phyloP scores from a whole-genome alignment of 2,797 vertebrate genomes.

The Scleropages formosus region DNA sequence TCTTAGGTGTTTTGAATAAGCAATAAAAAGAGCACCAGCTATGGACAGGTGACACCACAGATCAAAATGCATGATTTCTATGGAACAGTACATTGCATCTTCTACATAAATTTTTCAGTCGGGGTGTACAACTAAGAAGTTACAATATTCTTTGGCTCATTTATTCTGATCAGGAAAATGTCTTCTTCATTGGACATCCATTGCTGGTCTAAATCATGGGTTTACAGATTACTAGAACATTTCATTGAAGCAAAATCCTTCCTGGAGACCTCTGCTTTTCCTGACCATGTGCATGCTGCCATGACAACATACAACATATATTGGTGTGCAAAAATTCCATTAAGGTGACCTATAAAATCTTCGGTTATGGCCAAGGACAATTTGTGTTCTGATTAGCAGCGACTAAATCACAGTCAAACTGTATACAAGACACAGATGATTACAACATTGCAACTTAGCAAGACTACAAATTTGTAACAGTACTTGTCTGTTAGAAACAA shows the following conservation, averaged over 20 bases:
- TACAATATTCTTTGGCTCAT: constrained; percentile 2
- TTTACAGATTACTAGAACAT: neutral
- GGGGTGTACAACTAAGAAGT: neutral
- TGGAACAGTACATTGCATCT: neutral
- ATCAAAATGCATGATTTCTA: neutral
- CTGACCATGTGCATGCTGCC: neutral
- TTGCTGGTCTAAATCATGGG: neutral
- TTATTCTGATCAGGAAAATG: neutral
- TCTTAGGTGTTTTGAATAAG: constrained; percentile 5
- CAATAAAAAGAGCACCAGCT: neutral
- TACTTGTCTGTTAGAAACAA: neutral
- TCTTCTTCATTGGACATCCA: neutral
- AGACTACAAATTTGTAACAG: constrained; percentile 3
- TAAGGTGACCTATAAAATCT: constrained; percentile 3
- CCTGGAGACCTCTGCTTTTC: neutral
- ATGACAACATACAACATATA: constrained; percentile 15
- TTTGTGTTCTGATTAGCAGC: neutral
- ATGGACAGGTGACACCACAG: constrained; percentile 13
- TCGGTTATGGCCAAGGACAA: neutral
- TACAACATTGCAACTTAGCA: neutral
- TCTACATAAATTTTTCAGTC: neutral
- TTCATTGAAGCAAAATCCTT: neutral
- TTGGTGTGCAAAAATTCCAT: neutral
- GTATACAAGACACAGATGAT: neutral
- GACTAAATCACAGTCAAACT: neutral